A percentile compares a stretch with the other conserved stretches of the same genome.
Evolutionary conservation across 1,140 invertebrate species (phyloP).

Genomic region (Bombus superbus): DNA sequence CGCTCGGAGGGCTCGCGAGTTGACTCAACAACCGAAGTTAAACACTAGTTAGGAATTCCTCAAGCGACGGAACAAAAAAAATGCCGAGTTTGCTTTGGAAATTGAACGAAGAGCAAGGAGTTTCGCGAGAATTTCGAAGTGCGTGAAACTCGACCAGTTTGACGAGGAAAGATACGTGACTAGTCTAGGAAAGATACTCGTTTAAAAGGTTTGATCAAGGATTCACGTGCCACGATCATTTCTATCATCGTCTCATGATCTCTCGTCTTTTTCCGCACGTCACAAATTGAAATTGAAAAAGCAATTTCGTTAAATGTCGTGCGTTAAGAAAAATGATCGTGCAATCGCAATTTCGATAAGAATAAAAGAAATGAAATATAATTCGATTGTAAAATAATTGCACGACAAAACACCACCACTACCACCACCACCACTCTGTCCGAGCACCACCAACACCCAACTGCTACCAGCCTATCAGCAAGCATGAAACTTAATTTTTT

Average conservation of each 20-base stretch:
- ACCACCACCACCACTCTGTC: slow-evolving; percentile 75
- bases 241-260: neutral
- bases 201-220: neutral
- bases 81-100: neutral
- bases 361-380: neutral
- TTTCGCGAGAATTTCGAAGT: slow-evolving; percentile 5
- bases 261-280: neutral
- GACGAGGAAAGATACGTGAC: neutral
- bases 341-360: neutral
- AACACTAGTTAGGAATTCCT: neutral
- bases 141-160: slow-evolving; percentile 3
- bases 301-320: neutral
- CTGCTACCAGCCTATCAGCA: slow-evolving; percentile 78
- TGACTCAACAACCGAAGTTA: neutral
- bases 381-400: slow-evolving; percentile 34
- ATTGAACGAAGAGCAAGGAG: neutral
- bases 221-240: neutral
- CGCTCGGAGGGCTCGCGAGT: neutral
- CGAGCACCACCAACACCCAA: slow-evolving; percentile 80
- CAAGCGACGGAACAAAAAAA: neutral
- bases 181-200: neutral
- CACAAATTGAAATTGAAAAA: neutral
- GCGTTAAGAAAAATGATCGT: slow-evolving; percentile 2
- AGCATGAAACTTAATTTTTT: slow-evolving; percentile 75
- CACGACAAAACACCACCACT: slow-evolving; percentile 63